Evolutionary conservation across 2,113 vertebrate species (phyloP), one percentile per base, ranked within the genome.

Genomic region (Nyctereutes procyonoides): DNA sequence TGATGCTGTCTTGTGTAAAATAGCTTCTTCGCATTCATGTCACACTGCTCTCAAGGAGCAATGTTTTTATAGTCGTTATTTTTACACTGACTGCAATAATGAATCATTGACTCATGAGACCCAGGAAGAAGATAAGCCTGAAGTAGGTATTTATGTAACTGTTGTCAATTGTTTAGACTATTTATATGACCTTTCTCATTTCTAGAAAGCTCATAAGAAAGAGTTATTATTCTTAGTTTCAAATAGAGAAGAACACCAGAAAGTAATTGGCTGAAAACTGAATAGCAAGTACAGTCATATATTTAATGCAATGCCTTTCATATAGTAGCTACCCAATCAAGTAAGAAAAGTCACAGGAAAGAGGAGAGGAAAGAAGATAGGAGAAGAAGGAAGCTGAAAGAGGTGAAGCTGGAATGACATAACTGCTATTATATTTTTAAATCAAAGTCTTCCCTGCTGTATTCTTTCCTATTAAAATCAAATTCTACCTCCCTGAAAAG

Each of bases 141-240:
- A 85, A 82, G 28, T 94, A n/a, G 43, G 30, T 94, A 51, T 88
- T 84, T 94, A 79, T 69, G 13, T 63, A 91, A 77, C 17, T 53
- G 14, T 35, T 51, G 19, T 86, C 58, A 93, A 3, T 51, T 90
- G 38, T 82, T 79, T 81, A n/a, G 55, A 55, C n/a, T 90, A 16
- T 80, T 80, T 80, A n/a, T 80, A 63, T 81, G 43, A 85, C 24
- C 65, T 87, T 88, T 91, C 48, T 95, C 30, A 55, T 67, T 97
- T 95, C 90, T 86, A 73, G 19, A 96, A 93, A 84, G 38, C 12
- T 77, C 77, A 79, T 67, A 84, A 58, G 60, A 92, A 90, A 93
- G 5, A 2, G 5, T 83, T 79, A 43, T 90, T 93, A 79, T 87
- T 91, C 55, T 35, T 95, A 79, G 20, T 88, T 74, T 90, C 58